Evolutionary conservation across 2,888 invertebrate species (phyloP), one percentile per base, ranked within the genome.

Genomic region (Petrolisthes cinctipes): DNA sequence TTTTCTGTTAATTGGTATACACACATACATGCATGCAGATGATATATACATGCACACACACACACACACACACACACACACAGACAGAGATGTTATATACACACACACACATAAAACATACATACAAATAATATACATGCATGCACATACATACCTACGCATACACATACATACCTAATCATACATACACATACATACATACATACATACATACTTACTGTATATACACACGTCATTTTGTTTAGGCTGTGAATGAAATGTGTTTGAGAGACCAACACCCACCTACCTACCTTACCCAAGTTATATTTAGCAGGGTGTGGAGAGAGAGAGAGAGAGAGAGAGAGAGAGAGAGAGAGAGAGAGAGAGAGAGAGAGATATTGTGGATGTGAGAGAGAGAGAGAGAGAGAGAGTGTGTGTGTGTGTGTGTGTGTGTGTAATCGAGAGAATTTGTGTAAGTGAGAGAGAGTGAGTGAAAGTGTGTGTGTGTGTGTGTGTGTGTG

Each of bases 21-120:
- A 80, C 11, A 80, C 37, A 80, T 17, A 80, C 37, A 2, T 37
- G 2, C 37, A 37, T 37, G 37, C 37, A 37, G 37, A 37, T 23
- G 0, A 82, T 14, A 82, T 4, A 82, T 61, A 82, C 17, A 82
- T 56, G 56, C 37, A 83, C 1, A 83, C n/a, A 68, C 2, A 83
- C 5, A 83, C 1, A 20, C 4, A 37, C 37, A 68, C 1, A 83
- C 37, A 73, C 1, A 68, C 5, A 73, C 37, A 83, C 5, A 73
- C 11, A 83, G 76, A n/a, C 1, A 20, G 23, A 14, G 66, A 17
- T 73, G 7, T 73, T 71, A 82, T 75, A 76, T 53, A 83, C 14
- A 83, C 57, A 83, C 1, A 83, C 57, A 83, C 1, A 83, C 37
- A 83, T 37, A 83, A 4, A 83, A 83, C n/a, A 83, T 5, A 83